Base-by-base conservation (phyloP, 2,888 invertebrate genomes). In the Willowsia nigromaculata region DNA sequence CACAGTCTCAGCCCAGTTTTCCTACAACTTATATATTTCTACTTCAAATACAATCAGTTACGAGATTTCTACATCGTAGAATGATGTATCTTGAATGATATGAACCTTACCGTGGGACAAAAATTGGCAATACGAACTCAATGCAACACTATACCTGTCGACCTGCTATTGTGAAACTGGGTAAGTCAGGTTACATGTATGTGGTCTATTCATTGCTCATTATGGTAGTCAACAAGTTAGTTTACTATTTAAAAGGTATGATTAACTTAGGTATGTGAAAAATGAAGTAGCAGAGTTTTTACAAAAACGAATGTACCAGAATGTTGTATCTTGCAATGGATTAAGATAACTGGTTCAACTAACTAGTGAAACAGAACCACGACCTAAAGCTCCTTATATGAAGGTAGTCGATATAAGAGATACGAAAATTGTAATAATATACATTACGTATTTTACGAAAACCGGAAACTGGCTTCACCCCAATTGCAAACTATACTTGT, bases 131-230 rank as follows among this genome's bases (percentile, higher is more conserved):
- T 53, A 30, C 37, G 43, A 78, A 53, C 30, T 15, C 50, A 65
- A 40, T 27, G 62, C 47, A 37, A 74, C 18, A 59, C 76, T 56
- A 43, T 50, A 85, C 15, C 74, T 59, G 7, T 59, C 30, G n/a
- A 30, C 9, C 27, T 59, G 56, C 50, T 78, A 25, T 85, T 74
- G 76, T 85, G 78, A 85, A 85, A 85, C 76, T 85, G 62, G 85
- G 85, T 85, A 85, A 85, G 43, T 85, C 76, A 85, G 78, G 47
- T 33, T 85, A 71, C 33, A 78, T 85, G 37, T 33, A 78, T 85
- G 76, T 43, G 78, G 85, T 85, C 76, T 85, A 84, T 18, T 43
- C n/a, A 56, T 40, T 59, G 27, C 85, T 37, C 56, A 53, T 9
- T 7, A 9, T 50, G 13, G 33, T 25, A 5, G 18, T 74, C 30